These are phyloP conservation scores for Hyphantria cunea DNA, from an alignment of 1,140 invertebrate genomes.

Conservation along the genomic window DNA sequence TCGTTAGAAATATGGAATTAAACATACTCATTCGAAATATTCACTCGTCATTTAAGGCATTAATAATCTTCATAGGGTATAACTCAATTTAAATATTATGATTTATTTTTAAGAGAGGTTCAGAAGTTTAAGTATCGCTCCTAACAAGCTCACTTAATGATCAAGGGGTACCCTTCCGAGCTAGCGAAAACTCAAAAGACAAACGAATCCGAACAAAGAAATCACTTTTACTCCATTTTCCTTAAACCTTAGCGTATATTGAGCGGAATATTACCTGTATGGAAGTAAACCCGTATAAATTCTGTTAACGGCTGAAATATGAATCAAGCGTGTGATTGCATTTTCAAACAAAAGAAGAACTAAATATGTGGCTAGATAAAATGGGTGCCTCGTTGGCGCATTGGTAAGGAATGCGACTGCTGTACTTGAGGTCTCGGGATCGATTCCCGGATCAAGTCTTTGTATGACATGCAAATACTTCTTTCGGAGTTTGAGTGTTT, in stretches of 20 bases:
- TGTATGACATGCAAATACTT: too few relatives aligned
- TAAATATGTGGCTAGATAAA: too few relatives aligned
- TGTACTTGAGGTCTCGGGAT: too few relatives aligned
- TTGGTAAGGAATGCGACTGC: too few relatives aligned
- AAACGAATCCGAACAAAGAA: constrained; percentile 54
- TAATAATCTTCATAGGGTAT: too few relatives aligned
- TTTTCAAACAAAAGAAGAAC: neutral
- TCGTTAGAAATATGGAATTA: too few relatives aligned
- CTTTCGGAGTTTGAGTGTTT: too few relatives aligned
- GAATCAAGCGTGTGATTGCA: constrained; percentile 16
- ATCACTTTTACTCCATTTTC: constrained; percentile 44
- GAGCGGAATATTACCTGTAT: constrained; percentile 18
- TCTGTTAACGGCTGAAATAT: constrained; percentile 16
- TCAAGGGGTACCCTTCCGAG: constrained; percentile 47
- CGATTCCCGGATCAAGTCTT: too few relatives aligned
- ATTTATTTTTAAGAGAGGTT: constrained; percentile 22
- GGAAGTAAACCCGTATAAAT: constrained; percentile 22
- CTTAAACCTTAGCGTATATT: constrained; percentile 39
- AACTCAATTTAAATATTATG: too few relatives aligned
- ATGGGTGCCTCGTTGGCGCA: too few relatives aligned
- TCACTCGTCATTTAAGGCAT: too few relatives aligned
- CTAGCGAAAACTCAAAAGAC: constrained; percentile 57
- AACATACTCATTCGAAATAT: too few relatives aligned
- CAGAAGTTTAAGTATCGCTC: constrained; percentile 37
- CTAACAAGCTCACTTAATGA: constrained; percentile 65